Base-by-base conservation (phyloP, 2,888 invertebrate species). In the Frankliniella fusca region DNA sequence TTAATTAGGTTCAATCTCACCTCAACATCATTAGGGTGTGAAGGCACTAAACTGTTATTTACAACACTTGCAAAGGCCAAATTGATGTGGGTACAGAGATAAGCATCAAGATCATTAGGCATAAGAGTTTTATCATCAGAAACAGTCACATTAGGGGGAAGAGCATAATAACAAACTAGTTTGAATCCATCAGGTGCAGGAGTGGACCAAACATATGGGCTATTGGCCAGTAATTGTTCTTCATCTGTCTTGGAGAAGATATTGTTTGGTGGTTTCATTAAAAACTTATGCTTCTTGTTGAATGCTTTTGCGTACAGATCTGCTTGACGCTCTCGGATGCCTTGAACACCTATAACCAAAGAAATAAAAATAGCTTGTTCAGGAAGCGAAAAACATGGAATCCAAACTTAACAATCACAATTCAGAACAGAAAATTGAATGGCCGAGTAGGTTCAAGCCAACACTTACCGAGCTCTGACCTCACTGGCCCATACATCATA, bases 61-160 rank as follows among this genome's bases (percentile, higher is more conserved):
- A 87, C 86, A 76, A 96, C 89, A 83, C 87, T 87, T 38, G 93
- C 93, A 89, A 94, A 94, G 80, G 93, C 96, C 83, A 95, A 89
- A 87, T 94, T 94, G 83, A 96, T 91, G 88, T 96, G 96, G 0
- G 95, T 95, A 87, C 96, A 97, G 83, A 96, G 89, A 85, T 91
- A 88, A 48, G 94, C 91, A 86, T 94, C 92, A 50, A 96, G 90
- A 85, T 90, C 88, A 61, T 88, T 86, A 10, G 93, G 92, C 85
- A 88, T 86, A 82, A 93, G 88, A 0, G 70, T 76, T 27, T 27
- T 76, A 83, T 87, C 87, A 82, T 86, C 85, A 82, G 84, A 85
- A 85, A 87, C 87, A 85, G 86, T 86, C 84, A 85, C 82, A 85
- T 86, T 86, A 83, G 85, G 85, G 8, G 93, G 92, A 83, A 91